These are phyloP conservation scores for Lacerta bilineata DNA, from an alignment of 2,797 vertebrate species.

Conservation along the genomic window DNA sequence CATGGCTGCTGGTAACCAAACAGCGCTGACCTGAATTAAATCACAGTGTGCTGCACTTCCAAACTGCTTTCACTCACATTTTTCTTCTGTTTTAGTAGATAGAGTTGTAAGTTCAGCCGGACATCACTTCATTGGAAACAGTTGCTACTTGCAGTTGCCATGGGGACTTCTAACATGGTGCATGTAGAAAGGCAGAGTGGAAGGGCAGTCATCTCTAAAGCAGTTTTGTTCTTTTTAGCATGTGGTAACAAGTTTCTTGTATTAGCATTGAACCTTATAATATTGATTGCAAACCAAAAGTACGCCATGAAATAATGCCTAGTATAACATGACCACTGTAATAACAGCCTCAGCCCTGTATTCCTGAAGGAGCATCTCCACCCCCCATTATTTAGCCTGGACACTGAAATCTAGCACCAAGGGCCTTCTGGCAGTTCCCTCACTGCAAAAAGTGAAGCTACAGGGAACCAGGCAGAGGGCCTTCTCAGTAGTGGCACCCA, in stretches of 20 bases:
- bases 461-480: too few species aligned
- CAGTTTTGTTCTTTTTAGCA: neutral
- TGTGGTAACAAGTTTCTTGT: neutral
- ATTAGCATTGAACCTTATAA: neutral
- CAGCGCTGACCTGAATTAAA: slow-evolving; percentile 44
- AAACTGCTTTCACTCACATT: neutral
- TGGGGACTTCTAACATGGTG: neutral
- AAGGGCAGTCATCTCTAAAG: neutral
- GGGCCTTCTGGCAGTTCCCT: too few species aligned
- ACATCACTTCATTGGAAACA: neutral
- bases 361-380: too few species aligned
- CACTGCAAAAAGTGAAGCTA: too few species aligned
- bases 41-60: neutral
- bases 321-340: neutral
- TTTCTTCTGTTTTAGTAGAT: neutral
- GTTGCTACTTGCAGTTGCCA: neutral
- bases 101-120: neutral
- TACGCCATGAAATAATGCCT: neutral
- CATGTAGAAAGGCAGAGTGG: neutral
- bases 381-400: too few species aligned
- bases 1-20: slow-evolving; percentile 11
- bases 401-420: too few species aligned
- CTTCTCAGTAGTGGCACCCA: too few species aligned
- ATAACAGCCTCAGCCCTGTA: too few species aligned
- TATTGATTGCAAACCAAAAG: neutral